Evolutionary conservation across 2,113 vertebrate species (phyloP).

Genomic region (Carettochelys insculpta): DNA sequence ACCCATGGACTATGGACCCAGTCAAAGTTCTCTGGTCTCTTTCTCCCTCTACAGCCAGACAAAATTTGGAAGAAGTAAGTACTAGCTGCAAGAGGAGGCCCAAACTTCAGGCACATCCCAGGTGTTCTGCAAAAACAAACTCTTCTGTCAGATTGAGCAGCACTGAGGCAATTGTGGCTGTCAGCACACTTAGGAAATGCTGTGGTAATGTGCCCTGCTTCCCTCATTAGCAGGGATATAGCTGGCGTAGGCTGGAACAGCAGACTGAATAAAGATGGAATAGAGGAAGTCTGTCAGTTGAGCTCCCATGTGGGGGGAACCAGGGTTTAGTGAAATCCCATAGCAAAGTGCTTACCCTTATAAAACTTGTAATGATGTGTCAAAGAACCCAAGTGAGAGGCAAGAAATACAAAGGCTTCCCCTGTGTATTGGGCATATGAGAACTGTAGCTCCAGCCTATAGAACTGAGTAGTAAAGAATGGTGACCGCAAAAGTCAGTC

Average conservation of each 20-base stretch:
- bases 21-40: neutral
- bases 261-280: neutral
- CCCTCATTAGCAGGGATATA: neutral
- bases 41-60: neutral
- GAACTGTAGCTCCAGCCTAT: neutral
- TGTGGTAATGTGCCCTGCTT: neutral
- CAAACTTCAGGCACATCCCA: neutral
- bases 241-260: neutral
- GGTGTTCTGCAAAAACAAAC: neutral
- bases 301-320: fast-evolving
- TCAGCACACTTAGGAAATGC: neutral
- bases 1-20: neutral
- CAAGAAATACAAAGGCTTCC: neutral
- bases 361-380: neutral
- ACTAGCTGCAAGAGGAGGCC: neutral
- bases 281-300: neutral
- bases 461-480: neutral
- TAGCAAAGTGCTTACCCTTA: neutral
- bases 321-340: neutral
- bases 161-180: neutral
- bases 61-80: neutral
- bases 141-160: neutral
- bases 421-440: neutral
- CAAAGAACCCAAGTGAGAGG: neutral
- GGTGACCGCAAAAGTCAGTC: neutral